These are phyloP conservation scores for Bursaphelenchus okinawaensis DNA, from an alignment of 2,888 invertebrate species.

Conservation along the genomic window DNA sequence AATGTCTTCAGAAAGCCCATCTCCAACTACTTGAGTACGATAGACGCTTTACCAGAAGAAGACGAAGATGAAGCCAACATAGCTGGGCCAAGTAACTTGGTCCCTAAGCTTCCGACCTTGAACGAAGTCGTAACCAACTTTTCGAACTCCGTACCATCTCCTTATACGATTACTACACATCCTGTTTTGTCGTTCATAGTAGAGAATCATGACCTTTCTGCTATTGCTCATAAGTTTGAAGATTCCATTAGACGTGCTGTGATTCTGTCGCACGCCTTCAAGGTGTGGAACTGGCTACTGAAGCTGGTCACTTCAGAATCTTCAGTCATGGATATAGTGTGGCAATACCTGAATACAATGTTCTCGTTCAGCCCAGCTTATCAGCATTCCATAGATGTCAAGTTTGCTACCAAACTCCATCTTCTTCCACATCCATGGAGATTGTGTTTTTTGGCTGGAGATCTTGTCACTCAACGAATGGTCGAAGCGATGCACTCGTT, in stretches of 20 bases:
- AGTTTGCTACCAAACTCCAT: constrained; percentile 27
- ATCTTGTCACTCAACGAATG: constrained; percentile 36
- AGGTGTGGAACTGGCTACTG: constrained; percentile 88
- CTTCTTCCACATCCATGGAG: constrained; percentile 54
- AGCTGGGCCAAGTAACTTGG: neutral
- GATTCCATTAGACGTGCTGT: constrained; percentile 70
- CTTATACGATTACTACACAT: constrained; percentile 64
- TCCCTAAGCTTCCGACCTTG: neutral
- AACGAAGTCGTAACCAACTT: constrained; percentile 1
- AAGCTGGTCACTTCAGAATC: constrained; percentile 60
- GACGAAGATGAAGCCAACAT: neutral
- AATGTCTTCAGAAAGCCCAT: constrained; percentile 14
- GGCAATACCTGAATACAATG: constrained; percentile 71
- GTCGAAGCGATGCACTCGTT: constrained; percentile 51
- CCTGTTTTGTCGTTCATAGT: constrained; percentile 82
- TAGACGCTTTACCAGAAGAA: constrained; percentile 6
- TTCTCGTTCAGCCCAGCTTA: constrained; percentile 39
- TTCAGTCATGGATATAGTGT: constrained; percentile 80
- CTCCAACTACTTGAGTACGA: constrained; percentile 1
- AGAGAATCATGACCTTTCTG: constrained; percentile 65
- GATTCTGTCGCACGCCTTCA: constrained; percentile 50
- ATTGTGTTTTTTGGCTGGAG: constrained; percentile 49
- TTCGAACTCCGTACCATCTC: constrained; percentile 1
- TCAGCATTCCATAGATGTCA: constrained; percentile 15
- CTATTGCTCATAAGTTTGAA: constrained; percentile 78